These are phyloP conservation scores for Fringilla coelebs DNA, from an alignment of 2,797 vertebrate genomes.

Conservation along the genomic window DNA sequence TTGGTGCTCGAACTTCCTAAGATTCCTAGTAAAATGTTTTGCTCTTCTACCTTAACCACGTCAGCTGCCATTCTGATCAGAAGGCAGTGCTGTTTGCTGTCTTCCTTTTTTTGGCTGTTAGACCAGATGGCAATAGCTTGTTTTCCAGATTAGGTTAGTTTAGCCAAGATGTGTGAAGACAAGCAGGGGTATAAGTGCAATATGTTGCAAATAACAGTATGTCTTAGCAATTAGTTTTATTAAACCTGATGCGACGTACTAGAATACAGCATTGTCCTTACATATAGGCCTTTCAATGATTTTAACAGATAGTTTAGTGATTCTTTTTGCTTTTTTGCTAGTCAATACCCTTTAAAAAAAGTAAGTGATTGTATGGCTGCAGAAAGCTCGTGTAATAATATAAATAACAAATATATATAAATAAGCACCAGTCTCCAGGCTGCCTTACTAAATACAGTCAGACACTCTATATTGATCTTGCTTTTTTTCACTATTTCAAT, in stretches of 20 bases:
- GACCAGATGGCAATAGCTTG: neutral
- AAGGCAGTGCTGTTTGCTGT: neutral
- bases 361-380: neutral
- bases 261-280: neutral
- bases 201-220: neutral
- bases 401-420: neutral
- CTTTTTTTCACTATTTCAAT: slow-evolving; percentile 16
- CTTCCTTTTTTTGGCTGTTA: neutral
- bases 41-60: neutral
- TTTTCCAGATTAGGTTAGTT: slow-evolving; percentile 31
- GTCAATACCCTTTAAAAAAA: neutral
- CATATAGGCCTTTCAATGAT: neutral
- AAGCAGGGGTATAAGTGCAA: neutral
- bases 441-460: slow-evolving; percentile 3
- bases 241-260: neutral
- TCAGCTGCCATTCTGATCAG: neutral
- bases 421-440: neutral
- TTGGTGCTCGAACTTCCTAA: neutral
- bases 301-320: neutral
- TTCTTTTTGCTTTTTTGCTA: neutral
- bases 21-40: neutral
- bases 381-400: neutral
- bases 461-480: neutral
- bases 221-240: neutral
- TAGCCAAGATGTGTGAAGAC: neutral